phyloP scores from a whole-genome alignment of 1,140 invertebrate species.

The Drosophila punjabiensis region DNA sequence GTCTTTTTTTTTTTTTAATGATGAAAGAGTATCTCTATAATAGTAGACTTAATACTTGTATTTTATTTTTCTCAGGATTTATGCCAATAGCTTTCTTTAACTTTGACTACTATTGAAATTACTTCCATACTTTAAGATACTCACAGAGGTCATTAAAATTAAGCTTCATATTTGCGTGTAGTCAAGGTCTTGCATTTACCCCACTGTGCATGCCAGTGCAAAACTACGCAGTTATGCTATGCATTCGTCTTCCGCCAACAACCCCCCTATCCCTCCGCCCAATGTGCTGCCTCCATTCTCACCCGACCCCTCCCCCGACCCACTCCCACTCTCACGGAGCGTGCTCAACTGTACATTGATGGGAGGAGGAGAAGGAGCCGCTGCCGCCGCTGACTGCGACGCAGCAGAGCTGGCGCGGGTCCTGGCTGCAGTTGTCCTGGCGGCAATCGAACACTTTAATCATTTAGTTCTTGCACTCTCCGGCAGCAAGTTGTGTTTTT shows the following conservation, averaged over 20 bases:
- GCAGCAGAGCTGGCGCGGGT: slow-evolving; percentile 46
- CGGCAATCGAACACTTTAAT: slow-evolving; percentile 79
- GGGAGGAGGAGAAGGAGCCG: slow-evolving; percentile 29
- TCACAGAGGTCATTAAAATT: not conserved
- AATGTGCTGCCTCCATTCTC: slow-evolving; percentile 9
- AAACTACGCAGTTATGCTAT: slow-evolving; percentile 74
- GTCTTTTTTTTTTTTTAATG: not conserved
- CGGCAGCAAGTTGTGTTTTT: slow-evolving; percentile 85
- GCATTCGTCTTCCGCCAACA: slow-evolving; percentile 30
- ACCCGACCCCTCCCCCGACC: not conserved
- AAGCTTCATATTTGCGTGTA: not conserved
- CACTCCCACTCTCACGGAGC: slow-evolving; percentile 32
- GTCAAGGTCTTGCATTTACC: not conserved
- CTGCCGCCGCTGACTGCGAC: slow-evolving; percentile 38
- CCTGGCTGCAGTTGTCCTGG: slow-evolving; percentile 81
- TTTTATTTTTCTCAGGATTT: too few relatives aligned
- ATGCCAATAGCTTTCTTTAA: not conserved
- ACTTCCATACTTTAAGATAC: not conserved
- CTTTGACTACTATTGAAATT: not conserved
- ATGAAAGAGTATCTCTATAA: not conserved
- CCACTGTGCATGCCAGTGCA: slow-evolving; percentile 45
- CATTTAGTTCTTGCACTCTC: slow-evolving; percentile 86
- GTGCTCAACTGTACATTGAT: slow-evolving; percentile 57
- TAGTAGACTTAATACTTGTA: too few relatives aligned
- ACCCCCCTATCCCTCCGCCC: slow-evolving; percentile 1